Evolutionary conservation across 2,888 invertebrate species (phyloP).

Genomic region (Apantesis nais): DNA sequence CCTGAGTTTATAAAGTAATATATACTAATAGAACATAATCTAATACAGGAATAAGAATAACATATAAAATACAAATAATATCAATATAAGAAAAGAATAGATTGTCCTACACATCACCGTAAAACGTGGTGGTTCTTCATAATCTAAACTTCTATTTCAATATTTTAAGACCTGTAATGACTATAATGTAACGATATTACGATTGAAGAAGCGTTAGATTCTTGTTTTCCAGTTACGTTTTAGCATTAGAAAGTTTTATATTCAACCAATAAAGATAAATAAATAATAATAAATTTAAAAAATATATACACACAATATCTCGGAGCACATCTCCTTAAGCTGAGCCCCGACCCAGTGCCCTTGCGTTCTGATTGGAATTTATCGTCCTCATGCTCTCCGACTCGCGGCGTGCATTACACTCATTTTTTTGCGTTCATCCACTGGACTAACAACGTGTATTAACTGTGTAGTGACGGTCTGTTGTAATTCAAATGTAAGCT

Average conservation of each 20-base stretch:
- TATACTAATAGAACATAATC: too few species aligned
- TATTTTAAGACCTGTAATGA: too few species aligned
- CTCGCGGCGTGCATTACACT: conserved; percentile 56
- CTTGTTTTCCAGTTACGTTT: neutral
- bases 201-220: too few species aligned
- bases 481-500: conserved; percentile 15
- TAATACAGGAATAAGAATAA: too few species aligned
- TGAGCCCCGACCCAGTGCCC: conserved; percentile 75
- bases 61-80: too few species aligned
- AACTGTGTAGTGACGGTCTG: conserved; percentile 36
- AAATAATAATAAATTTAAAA: conserved; percentile 9
- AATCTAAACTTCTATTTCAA: too few species aligned
- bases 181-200: too few species aligned
- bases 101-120: too few species aligned
- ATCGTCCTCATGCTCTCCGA: conserved; percentile 70
- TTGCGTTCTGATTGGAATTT: conserved; percentile 78
- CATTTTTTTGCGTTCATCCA: conserved; percentile 38
- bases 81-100: too few species aligned
- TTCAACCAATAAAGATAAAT: neutral
- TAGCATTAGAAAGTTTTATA: conserved; percentile 19
- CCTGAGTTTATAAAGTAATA: too few species aligned
- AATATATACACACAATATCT: conserved; percentile 10
- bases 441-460: conserved; percentile 34
- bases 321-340: conserved; percentile 53
- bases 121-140: too few species aligned